A percentile compares a stretch with the other conserved stretches of the same genome.
These are phyloP conservation scores for Atlantisia rogersi DNA, from an alignment of 2,113 vertebrate species.

Conservation along the genomic window DNA sequence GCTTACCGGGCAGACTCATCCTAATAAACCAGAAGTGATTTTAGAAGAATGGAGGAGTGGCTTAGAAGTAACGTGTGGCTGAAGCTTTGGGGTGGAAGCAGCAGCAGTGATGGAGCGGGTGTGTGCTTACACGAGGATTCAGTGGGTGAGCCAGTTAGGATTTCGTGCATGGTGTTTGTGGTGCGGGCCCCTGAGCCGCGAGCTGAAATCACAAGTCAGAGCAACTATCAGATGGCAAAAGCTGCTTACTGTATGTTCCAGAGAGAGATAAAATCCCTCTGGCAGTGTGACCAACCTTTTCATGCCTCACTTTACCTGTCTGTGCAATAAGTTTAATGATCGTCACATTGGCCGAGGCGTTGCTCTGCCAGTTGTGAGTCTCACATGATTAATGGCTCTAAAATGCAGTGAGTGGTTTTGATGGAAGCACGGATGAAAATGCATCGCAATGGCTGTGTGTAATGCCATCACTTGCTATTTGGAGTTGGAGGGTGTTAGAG, in stretches of 20 bases:
- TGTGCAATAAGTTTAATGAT: conserved; percentile 41
- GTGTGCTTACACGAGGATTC: fast-evolving
- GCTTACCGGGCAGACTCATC: fast-evolving
- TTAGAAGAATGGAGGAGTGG: not conserved
- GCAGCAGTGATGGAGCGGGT: not conserved
- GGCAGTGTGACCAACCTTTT: conserved; percentile 32
- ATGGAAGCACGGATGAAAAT: not conserved
- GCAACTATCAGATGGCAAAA: not conserved
- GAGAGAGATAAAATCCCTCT: conserved; percentile 14
- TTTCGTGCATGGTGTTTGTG: not conserved
- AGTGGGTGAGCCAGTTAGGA: not conserved
- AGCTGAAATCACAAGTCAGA: conserved; percentile 5
- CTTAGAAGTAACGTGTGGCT: fast-evolving
- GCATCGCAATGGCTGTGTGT: not conserved
- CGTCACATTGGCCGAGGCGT: conserved; percentile 9
- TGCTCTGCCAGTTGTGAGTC: not conserved
- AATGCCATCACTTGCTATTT: not conserved
- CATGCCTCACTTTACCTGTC: conserved; percentile 57
- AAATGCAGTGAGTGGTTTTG: conserved; percentile 11
- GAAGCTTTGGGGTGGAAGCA: not conserved
- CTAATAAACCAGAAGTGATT: not conserved
- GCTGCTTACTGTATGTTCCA: not conserved
- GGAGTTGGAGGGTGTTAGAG: not conserved
- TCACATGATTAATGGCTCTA: not conserved
- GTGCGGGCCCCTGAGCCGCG: not conserved